A percentile compares a stretch with the other conserved stretches of the same genome.
These are phyloP conservation scores for Caligus rogercresseyi DNA, from an alignment of 1,140 invertebrate species.

Conservation along the genomic window DNA sequence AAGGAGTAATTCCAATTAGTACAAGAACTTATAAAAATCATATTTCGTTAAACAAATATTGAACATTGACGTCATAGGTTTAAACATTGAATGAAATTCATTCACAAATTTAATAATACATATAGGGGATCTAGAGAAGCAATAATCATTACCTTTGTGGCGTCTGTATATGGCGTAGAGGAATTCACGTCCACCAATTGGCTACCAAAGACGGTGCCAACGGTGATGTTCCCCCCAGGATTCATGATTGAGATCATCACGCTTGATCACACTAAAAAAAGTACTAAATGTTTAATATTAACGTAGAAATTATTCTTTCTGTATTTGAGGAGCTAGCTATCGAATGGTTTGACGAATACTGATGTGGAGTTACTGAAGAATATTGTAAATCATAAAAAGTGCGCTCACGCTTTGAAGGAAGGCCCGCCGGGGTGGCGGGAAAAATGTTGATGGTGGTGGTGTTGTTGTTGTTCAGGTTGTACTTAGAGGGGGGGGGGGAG, in stretches of 20 bases:
- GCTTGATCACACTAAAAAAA: neutral
- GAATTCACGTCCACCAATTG: slow-evolving; percentile 11
- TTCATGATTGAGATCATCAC: neutral
- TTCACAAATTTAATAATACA: neutral
- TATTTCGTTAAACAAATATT: neutral
- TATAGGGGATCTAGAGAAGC: neutral
- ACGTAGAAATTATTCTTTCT: neutral
- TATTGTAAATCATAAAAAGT: neutral
- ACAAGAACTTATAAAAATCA: neutral
- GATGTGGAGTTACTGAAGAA: neutral
- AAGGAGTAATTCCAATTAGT: neutral
- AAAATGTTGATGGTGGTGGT: neutral
- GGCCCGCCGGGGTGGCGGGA: neutral
- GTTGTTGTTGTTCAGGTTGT: too few species aligned
- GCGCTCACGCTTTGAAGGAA: neutral
- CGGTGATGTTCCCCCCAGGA: neutral
- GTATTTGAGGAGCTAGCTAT: neutral
- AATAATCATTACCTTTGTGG: slow-evolving; percentile 16
- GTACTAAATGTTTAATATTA: neutral
- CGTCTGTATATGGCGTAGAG: slow-evolving; percentile 14
- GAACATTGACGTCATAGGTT: neutral
- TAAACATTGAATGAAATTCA: neutral
- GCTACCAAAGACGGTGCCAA: slow-evolving; percentile 13
- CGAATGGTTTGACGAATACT: neutral
- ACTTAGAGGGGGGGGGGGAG: neutral